Percentiles rank a stretch among this genome's conserved stretches.
These are phyloP conservation scores for Drosophila repletoides DNA, from an alignment of 1,140 invertebrate species.

Conservation along the genomic window DNA sequence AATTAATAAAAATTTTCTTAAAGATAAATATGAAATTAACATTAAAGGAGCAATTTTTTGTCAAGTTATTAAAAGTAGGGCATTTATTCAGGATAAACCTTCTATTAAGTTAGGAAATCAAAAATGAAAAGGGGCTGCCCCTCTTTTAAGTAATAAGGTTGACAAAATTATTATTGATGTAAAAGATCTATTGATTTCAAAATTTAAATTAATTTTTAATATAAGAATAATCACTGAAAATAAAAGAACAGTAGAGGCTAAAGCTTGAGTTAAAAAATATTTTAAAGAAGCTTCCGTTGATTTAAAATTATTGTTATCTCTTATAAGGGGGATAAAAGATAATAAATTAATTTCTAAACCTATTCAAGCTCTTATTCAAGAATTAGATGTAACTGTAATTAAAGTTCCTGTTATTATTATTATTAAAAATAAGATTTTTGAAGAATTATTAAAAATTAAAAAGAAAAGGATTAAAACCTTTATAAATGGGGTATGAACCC, in stretches of 20 bases:
- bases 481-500: conserved; percentile 83
- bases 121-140: conserved; percentile 83
- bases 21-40: conserved; percentile 79
- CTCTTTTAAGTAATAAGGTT: conserved; percentile 82
- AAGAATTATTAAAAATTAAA: conserved; percentile 82
- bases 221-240: conserved; percentile 81
- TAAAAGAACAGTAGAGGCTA: conserved; percentile 83
- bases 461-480: conserved; percentile 82
- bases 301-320: conserved; percentile 82
- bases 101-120: conserved; percentile 83
- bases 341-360: conserved; percentile 85
- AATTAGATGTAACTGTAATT: conserved; percentile 83
- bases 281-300: conserved; percentile 83
- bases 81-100: conserved; percentile 82
- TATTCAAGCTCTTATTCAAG: conserved; percentile 83
- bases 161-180: conserved; percentile 56
- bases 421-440: conserved; percentile 83
- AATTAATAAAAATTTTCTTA: conserved; percentile 64
- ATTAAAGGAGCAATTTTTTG: conserved; percentile 84
- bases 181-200: conserved; percentile 39
- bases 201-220: conserved; percentile 72
- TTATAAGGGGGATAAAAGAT: conserved; percentile 83
- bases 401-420: conserved; percentile 83
- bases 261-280: conserved; percentile 83
- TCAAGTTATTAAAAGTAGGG: conserved; percentile 83